These are phyloP conservation scores for Meliscaeva auricollis DNA, from an alignment of 2,888 invertebrate genomes.

Conservation along the genomic window DNA sequence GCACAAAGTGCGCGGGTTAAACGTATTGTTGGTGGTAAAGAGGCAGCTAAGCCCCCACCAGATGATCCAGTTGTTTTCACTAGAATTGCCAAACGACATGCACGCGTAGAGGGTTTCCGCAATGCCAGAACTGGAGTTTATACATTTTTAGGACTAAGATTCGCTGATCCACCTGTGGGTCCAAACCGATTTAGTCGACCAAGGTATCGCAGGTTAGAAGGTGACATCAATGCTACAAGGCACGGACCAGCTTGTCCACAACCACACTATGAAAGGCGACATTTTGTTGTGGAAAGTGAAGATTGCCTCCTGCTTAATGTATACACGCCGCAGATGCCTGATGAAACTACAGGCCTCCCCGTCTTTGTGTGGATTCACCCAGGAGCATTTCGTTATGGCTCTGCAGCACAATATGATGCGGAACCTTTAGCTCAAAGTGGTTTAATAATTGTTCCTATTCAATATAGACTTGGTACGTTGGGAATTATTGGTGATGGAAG, in stretches of 20 bases:
- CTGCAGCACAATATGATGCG: slow-evolving; percentile 90
- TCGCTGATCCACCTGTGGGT: slow-evolving; percentile 86
- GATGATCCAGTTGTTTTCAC: slow-evolving; percentile 90
- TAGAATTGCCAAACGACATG: slow-evolving; percentile 86
- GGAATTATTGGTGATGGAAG: slow-evolving; percentile 91
- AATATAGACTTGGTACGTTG: slow-evolving; percentile 91
- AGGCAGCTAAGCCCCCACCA: slow-evolving; percentile 88
- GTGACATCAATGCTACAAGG: slow-evolving; percentile 86
- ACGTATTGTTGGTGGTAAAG: slow-evolving; percentile 88
- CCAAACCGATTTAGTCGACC: slow-evolving; percentile 86
- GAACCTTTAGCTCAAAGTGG: slow-evolving; percentile 88
- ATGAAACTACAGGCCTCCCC: slow-evolving; percentile 87
- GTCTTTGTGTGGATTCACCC: slow-evolving; percentile 92
- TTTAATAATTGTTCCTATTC: slow-evolving; percentile 90
- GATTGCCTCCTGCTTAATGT: slow-evolving; percentile 92
- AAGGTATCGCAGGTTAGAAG: slow-evolving; percentile 84
- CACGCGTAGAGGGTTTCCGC: slow-evolving; percentile 87
- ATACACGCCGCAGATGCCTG: slow-evolving; percentile 90
- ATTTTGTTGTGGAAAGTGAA: slow-evolving; percentile 85
- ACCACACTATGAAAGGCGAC: slow-evolving; percentile 83
- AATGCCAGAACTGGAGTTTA: slow-evolving; percentile 87
- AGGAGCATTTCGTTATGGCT: slow-evolving; percentile 90
- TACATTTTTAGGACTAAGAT: slow-evolving; percentile 90
- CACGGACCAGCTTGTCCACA: slow-evolving; percentile 88
- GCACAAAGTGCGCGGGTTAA: slow-evolving; percentile 78